Conservation (phyloP, 2,888 invertebrate genomes). For the Iphiclides podalirius region DNA sequence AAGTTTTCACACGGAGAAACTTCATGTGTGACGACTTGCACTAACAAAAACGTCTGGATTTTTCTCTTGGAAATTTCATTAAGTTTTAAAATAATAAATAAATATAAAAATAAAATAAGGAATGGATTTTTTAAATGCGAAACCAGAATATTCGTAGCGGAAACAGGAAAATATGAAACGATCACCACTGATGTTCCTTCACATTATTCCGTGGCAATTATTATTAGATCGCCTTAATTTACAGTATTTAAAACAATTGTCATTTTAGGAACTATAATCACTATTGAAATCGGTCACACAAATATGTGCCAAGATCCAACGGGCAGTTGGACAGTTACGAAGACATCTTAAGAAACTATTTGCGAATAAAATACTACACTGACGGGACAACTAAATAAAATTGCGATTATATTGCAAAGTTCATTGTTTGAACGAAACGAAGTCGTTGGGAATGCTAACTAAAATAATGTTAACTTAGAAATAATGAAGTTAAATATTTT, state of each 20-base stretch:
- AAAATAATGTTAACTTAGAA: constrained; percentile 65
- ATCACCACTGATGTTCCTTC: no score
- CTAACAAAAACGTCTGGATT: constrained; percentile 13
- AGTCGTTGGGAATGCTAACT: constrained; percentile 44
- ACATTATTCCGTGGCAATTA: not conserved
- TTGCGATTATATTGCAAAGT: constrained; percentile 1
- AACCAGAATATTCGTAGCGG: not conserved
- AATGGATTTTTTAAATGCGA: not conserved
- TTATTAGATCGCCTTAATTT: constrained; percentile 22
- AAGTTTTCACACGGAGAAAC: constrained; percentile 7
- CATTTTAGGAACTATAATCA: constrained; percentile 33
- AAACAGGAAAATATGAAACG: not conserved
- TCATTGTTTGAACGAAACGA: constrained; percentile 30
- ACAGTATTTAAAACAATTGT: constrained; percentile 26
- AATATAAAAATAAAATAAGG: not conserved
- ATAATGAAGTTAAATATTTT: constrained; percentile 63
- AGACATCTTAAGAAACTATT: not conserved
- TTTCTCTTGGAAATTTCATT: constrained; percentile 11
- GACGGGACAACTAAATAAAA: not conserved
- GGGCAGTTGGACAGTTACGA: not conserved
- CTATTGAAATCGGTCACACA: constrained; percentile 26
- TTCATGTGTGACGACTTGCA: constrained; percentile 7
- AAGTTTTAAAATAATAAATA: not conserved
- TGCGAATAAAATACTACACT: not conserved
- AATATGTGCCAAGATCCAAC: constrained; percentile 5